Evolutionary conservation across 2,113 vertebrate genomes (phyloP).

Genomic region (Otolemur garnettii): DNA sequence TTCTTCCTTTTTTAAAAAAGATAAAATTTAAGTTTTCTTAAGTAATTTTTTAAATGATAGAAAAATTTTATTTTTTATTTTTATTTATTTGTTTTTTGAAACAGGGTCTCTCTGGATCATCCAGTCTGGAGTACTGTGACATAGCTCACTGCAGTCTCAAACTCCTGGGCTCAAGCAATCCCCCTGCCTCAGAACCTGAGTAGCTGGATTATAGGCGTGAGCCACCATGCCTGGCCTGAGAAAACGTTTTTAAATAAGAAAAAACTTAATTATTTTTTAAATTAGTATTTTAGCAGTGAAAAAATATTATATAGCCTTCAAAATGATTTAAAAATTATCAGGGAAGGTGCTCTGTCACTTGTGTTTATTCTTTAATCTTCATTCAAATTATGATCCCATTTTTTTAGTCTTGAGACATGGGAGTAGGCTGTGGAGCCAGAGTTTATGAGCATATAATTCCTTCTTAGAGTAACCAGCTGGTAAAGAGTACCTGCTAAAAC

Average conservation of each 20-base stretch:
- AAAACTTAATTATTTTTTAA: not conserved
- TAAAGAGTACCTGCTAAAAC: not conserved
- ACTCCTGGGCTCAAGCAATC: too few species aligned
- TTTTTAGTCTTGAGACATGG: conserved; percentile 20
- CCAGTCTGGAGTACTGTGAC: too few species aligned
- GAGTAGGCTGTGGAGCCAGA: not conserved
- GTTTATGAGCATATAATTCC: not conserved
- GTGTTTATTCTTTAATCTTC: conserved; percentile 14
- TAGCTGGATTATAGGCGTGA: too few species aligned
- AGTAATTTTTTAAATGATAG: not conserved
- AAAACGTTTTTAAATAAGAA: not conserved
- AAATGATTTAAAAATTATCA: not conserved
- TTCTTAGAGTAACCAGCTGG: not conserved
- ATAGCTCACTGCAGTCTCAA: too few species aligned
- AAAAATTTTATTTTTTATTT: not conserved
- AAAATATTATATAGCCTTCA: not conserved
- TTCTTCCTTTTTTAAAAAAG: not conserved
- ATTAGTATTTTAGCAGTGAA: not conserved
- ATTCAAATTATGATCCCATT: not conserved
- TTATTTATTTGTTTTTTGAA: too few species aligned
- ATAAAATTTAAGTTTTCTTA: not conserved
- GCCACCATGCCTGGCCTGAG: too few species aligned
- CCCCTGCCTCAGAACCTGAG: too few species aligned
- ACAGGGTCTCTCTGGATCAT: too few species aligned
- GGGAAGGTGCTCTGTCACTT: not conserved